A percentile compares a stretch with the other conserved stretches of the same genome.
Evolutionary conservation across 2,888 invertebrate genomes (phyloP).

Genomic region (Leucophenga montana): DNA sequence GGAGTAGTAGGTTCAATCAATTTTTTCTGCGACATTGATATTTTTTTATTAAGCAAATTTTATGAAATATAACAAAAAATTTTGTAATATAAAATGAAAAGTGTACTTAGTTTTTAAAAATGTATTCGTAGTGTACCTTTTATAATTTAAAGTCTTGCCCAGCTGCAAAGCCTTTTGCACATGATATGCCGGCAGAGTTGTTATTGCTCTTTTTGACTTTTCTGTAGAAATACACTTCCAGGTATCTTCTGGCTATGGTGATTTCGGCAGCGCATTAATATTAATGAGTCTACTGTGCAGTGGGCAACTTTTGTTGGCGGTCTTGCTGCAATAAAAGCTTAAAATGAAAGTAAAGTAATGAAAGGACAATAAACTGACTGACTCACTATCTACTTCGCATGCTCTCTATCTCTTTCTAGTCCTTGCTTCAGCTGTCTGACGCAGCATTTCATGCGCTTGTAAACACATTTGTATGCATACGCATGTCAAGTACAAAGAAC

Average conservation of each 20-base stretch:
- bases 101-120: neutral
- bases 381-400: neutral
- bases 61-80: too few relatives aligned
- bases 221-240: constrained; percentile 8
- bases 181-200: neutral
- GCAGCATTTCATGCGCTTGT: constrained; percentile 8
- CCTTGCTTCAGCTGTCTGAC: too few relatives aligned
- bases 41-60: too few relatives aligned
- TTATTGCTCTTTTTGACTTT: neutral
- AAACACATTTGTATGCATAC: constrained; percentile 19
- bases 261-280: constrained; percentile 14
- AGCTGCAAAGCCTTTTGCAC: neutral
- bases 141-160: too few relatives aligned
- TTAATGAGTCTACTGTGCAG: constrained; percentile 17
- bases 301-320: neutral
- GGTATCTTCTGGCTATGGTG: constrained; percentile 7
- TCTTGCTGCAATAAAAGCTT: neutral
- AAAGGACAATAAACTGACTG: neutral
- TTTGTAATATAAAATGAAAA: too few relatives aligned
- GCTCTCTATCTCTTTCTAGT: neutral
- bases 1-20: too few relatives aligned
- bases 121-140: too few relatives aligned
- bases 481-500: neutral
- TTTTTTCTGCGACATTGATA: too few relatives aligned
- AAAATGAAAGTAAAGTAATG: neutral